Percentiles rank a stretch among this genome's conserved stretches.
Conservation (phyloP, 2,113 vertebrate species). For the Seriola quinqueradiata region DNA sequence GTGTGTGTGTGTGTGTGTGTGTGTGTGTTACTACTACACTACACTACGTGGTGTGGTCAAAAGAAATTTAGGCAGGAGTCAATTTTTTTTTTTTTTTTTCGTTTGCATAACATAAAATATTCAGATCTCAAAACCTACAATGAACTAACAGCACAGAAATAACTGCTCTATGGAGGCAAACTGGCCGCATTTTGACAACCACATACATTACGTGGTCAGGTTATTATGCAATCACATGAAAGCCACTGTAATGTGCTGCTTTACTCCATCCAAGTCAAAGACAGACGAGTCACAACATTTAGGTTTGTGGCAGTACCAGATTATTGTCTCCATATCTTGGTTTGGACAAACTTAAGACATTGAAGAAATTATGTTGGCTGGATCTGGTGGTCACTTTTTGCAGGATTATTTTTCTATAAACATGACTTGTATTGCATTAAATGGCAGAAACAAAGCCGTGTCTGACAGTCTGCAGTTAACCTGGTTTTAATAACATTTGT, state of each 20-base stretch:
- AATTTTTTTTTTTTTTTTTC: neutral
- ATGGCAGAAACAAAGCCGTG: neutral
- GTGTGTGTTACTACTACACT: too few species aligned
- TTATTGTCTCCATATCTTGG: neutral
- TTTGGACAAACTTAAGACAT: neutral
- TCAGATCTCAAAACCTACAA: neutral
- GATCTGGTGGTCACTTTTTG: neutral
- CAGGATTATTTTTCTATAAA: neutral
- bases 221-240: neutral
- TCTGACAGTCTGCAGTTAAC: neutral
- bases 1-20: too few species aligned
- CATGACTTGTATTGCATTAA: neutral
- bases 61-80: too few species aligned
- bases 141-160: neutral
- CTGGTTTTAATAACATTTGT: neutral
- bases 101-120: neutral
- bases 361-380: neutral
- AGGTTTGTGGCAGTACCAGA: neutral
- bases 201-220: neutral
- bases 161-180: neutral
- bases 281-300: neutral
- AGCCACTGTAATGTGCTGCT: neutral
- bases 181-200: neutral
- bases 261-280: neutral
- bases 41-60: too few species aligned